Percentiles rank a stretch among this genome's conserved stretches.
phyloP scores from a whole-genome alignment of 2,888 invertebrate genomes.

The Cephus spinipes region DNA sequence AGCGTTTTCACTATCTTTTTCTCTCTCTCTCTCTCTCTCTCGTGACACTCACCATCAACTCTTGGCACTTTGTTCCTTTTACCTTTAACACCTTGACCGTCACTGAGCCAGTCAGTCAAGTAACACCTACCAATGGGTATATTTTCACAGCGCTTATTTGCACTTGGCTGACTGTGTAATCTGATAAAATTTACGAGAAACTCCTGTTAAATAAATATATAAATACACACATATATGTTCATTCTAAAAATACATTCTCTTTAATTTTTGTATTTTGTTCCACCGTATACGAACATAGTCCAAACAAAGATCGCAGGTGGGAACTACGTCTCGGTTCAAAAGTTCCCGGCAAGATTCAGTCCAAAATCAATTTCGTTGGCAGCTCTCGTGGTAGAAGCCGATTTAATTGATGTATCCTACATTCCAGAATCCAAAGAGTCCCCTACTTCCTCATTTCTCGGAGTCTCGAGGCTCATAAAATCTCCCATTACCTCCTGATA shows the following conservation, averaged over 20 bases:
- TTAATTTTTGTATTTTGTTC: not conserved
- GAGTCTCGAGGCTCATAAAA: not conserved
- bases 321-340: not conserved
- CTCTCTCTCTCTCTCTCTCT: not conserved
- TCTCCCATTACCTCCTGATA: constrained; percentile 47
- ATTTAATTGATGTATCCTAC: not conserved
- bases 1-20: not conserved
- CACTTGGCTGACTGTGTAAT: not conserved
- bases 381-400: not conserved
- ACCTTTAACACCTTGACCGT: not conserved
- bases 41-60: not conserved
- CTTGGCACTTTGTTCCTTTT: not conserved
- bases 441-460: not conserved
- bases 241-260: not conserved
- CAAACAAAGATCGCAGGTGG: not conserved
- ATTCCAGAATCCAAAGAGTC: not conserved
- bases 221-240: not conserved
- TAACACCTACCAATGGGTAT: constrained; percentile 1
- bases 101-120: not conserved
- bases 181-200: not conserved
- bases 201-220: not conserved
- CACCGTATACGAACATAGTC: not conserved
- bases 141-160: constrained; percentile 4
- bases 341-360: not conserved
- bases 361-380: not conserved